A percentile compares a stretch with the other conserved stretches of the same genome.
These are phyloP conservation scores for Todiramphus saurophagus DNA, from an alignment of 2,113 vertebrate species.

Conservation along the genomic window DNA sequence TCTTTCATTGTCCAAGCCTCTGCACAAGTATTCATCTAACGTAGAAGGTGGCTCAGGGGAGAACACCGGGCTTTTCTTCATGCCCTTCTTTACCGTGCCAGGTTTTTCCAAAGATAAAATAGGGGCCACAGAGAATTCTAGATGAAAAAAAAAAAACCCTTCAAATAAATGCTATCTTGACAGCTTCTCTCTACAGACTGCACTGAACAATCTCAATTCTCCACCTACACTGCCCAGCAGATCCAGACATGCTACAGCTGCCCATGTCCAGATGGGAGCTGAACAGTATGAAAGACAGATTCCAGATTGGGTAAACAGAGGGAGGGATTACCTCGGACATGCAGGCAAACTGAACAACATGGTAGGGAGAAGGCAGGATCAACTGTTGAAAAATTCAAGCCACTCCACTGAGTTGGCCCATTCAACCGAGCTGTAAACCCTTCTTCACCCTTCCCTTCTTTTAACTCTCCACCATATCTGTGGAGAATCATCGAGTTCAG, in stretches of 20 bases:
- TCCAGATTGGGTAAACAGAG: not conserved
- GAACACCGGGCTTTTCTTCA: not conserved
- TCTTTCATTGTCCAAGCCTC: not conserved
- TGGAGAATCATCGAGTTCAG: not conserved
- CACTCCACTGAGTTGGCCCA: not conserved
- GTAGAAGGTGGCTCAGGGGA: not conserved
- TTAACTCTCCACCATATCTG: not conserved
- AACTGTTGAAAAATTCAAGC: not conserved
- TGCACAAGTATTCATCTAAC: not conserved
- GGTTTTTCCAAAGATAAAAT: not conserved
- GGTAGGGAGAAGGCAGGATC: not conserved
- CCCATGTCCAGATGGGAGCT: conserved; percentile 21
- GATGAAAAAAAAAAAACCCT: not conserved
- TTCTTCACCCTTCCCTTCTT: not conserved
- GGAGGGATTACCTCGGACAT: not conserved
- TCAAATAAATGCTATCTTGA: not conserved
- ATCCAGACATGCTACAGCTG: conserved; percentile 33
- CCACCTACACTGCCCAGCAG: not conserved
- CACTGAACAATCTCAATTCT: not conserved
- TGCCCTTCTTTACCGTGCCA: too few relatives aligned
- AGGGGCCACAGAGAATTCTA: not conserved
- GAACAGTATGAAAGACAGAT: not conserved
- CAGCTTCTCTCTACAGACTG: not conserved
- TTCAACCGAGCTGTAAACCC: not conserved
- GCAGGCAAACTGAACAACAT: not conserved